Base-by-base conservation (phyloP, 2,888 invertebrate genomes). In the Apamea sordens region DNA sequence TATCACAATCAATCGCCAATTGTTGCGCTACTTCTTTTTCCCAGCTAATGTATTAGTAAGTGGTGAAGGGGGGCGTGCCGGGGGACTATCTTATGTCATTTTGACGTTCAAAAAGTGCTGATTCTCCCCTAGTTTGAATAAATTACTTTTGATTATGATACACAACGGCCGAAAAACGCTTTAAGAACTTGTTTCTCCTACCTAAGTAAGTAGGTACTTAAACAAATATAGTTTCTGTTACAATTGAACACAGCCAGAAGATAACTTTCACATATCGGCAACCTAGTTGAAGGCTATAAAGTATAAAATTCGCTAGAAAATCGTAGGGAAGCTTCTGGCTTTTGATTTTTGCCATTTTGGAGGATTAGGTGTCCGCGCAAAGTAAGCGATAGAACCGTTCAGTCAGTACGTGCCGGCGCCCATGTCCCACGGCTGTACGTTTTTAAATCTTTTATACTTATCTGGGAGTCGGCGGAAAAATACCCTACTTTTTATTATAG, bases 401-500 rank as follows among this genome's bases (percentile, higher is more conserved):
- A 75, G 72, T 41, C 32, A 53, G 84, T 80, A 83, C 85, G 85
- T 85, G 85, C 85, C 86, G 69, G 50, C 74, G 74, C 28, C 67
- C 67, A n/a, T 64, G 73, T 76, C 84, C 75, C 36, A 13, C 67
- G 84, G 85, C 80, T 86, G 71, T 80, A 69, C 63, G 63, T 75
- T 83, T 85, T 86, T 85, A 86, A 83, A 86, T 83, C 80, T 86
- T 80, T 73, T 86, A 77, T 75, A 85, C 83, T 79, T 76, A 83
- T 80, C 80, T 75, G 50, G 28, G 36, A 70, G 44, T 67, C 50
- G 50, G 56, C 71, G 36, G 71, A 63, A 64, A 77, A 70, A 80
- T 63, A 74, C 28, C 50, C 41, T 28, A 28, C 15, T 68, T 84
- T 64, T 73, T 84, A 73, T 70, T 61, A 64, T 24, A 59, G 32